Evolutionary conservation across 2,797 vertebrate genomes (phyloP).

Genomic region (Falco peregrinus): DNA sequence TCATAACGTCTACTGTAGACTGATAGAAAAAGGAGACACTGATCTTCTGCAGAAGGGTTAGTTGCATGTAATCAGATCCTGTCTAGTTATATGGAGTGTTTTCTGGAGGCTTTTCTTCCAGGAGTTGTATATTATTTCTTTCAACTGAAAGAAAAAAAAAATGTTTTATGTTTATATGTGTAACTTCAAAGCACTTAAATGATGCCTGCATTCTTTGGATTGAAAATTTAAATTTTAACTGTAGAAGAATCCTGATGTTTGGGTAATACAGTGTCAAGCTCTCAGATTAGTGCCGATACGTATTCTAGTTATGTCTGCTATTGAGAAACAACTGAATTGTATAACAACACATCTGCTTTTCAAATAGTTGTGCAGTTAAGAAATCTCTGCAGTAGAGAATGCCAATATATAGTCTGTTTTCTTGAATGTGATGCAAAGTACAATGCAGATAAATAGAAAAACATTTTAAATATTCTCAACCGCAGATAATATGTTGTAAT

Average conservation of each 20-base stretch:
- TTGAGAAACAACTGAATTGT: neutral
- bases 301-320: neutral
- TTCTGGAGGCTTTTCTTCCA: neutral
- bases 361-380: neutral
- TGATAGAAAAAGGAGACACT: conserved; percentile 89
- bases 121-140: neutral
- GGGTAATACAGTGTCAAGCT: neutral
- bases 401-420: neutral
- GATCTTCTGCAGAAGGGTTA: conserved; percentile 91
- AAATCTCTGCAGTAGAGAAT: neutral
- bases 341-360: neutral
- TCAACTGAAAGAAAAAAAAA: neutral
- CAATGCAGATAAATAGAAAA: neutral
- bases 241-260: neutral
- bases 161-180: neutral
- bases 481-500: neutral
- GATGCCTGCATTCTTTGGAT: neutral
- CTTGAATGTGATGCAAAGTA: neutral
- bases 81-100: neutral
- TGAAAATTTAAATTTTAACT: neutral
- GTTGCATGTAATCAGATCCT: neutral
- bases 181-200: neutral
- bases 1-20: conserved; percentile 84
- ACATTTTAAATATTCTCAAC: neutral
- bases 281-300: neutral